Conservation (phyloP, 2,888 invertebrate species). For the Nebria salina region DNA sequence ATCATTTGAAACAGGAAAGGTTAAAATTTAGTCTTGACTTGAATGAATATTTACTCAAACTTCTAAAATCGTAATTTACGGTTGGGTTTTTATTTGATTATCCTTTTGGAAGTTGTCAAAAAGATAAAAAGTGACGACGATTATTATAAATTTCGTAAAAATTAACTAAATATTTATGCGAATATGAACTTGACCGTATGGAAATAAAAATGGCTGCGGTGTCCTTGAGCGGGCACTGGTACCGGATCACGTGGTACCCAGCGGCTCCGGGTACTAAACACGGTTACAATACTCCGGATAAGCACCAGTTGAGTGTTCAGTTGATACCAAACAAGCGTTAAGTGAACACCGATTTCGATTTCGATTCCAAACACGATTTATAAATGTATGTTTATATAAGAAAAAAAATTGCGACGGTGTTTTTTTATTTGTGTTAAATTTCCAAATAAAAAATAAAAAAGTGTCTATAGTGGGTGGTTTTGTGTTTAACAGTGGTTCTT, state of each 20-base stretch:
- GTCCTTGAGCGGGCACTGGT: neutral
- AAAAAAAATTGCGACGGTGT: neutral
- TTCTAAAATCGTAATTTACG: no score
- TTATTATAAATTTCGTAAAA: neutral
- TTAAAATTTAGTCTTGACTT: no score
- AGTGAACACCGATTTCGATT: neutral
- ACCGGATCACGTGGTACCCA: neutral
- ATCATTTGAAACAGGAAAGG: no score
- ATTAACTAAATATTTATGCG: neutral
- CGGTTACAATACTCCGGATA: neutral
- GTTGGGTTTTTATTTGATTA: neutral
- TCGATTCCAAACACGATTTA: no score
- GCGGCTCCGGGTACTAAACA: neutral
- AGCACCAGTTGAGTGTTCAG: neutral
- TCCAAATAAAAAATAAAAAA: neutral
- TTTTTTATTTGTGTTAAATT: neutral
- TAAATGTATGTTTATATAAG: no score
- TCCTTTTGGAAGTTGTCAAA: neutral
- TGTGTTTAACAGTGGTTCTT: neutral
- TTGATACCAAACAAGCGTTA: neutral
- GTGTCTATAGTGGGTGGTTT: neutral
- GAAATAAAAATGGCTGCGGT: neutral
- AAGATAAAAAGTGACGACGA: neutral
- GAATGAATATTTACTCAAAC: no score
- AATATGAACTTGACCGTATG: neutral